Base-by-base conservation (phyloP, 1,140 invertebrate genomes). In the Papilio polyxenes region DNA sequence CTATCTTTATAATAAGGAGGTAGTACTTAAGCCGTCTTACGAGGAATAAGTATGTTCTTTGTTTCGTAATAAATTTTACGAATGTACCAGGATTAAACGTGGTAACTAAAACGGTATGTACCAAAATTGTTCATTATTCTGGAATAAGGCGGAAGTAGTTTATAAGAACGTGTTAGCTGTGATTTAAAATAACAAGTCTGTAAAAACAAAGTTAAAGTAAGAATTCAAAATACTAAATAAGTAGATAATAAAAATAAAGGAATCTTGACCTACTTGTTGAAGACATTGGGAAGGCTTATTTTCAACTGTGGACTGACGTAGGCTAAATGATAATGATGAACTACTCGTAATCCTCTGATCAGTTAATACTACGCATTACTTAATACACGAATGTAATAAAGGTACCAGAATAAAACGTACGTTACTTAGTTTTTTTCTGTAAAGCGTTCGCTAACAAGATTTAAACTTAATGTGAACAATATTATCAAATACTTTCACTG, bases 401-500 rank as follows among this genome's bases (percentile, higher is more conserved):
- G 23, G 23, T 31, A 2, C 23, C 23, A 31, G 2, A 31, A 31
- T 31, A 31, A 31, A 31, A 31, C 23, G 23, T 31, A 31, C 23
- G 7, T 9, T 62, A 62, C n/a, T 20, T 8, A 20, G n/a, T 9
- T 9, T 62, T 59, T 20, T 62, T 17, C 15, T 2, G 8, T 65
- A 23, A 10, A 65, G 9, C 59, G 9, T 6, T 65, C 59, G 20
- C 20, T 23, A 31, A 10, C 6, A 59, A 20, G n/a, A n/a, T 20
- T 9, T 65, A 10, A 65, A 65, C 8, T 65, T 23, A 65, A 31
- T 10, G n/a, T 20, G 56, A 65, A 65, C 20, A 65, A 65, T 65
- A 11, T 65, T 65, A 65, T 65, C 62, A 31, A 65, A 65, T 9
- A 31, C 62, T 65, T 65, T 65, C 62, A 65, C 20, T 65, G 62